Evolutionary conservation across 2,797 vertebrate genomes (phyloP), one percentile per base, ranked within the genome.

Genomic region (Gymnothorax javanicus): DNA sequence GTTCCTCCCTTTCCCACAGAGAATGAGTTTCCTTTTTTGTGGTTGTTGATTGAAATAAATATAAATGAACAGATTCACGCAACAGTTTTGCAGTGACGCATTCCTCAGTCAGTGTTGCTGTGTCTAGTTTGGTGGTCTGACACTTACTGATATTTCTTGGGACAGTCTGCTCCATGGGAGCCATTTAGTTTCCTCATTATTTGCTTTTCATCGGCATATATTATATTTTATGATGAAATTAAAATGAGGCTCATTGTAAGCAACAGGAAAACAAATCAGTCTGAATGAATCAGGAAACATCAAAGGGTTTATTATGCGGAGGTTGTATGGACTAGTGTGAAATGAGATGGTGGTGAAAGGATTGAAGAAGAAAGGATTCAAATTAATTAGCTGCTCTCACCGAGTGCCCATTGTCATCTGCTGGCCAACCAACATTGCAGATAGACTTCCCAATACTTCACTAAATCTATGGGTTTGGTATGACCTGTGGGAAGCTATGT

Each of bases 241-340:
- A 91, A 94, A 96, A 95, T 95, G 88, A 93, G 94, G 90, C 81
- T 93, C 90, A 93, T 93, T 93, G 93, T 93, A 93, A 94, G 94
- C 91, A 87, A 86, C 86, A 87, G 85, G 86, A 84, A 83, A 79
- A 54, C 69, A 58, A 57, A 87, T 25, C 33, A 43, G 33, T 43
- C 33, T 43, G 33, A 50, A 87, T n/a, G 17, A 56, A 9, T 20
- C 15, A 2, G 73, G 73, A 88, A 84, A 89, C 90, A 91, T 92
- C 89, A 90, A 91, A 93, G 58, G 89, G 82, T 84, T 84, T 2
- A 60, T 85, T 93, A 93, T 94, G 95, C 95, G 93, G 95, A 95
- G 94, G 90, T 88, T 12, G 59, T 73, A 89, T 86, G 89, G 89
- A 57, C 88, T 89, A 91, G 92, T 90, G 89, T 93, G 90, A 93